Conservation (phyloP, 23 tunicate species). For the Ascidia mentula region DNA sequence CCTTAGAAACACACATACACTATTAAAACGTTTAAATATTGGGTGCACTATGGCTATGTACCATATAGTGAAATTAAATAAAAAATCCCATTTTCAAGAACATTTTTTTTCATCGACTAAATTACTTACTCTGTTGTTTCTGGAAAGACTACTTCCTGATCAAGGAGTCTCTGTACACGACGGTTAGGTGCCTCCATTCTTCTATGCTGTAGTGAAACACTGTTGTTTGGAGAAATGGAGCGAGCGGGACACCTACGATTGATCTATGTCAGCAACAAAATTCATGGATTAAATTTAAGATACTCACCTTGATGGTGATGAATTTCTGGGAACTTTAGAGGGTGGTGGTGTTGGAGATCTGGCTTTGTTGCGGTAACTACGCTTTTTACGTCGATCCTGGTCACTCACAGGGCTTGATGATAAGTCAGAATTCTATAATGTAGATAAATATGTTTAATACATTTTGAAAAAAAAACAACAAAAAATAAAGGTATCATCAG, state of each 20-base stretch:
- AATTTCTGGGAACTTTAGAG: conserved; percentile 15
- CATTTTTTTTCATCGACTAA: too few relatives aligned
- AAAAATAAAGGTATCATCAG: too few relatives aligned
- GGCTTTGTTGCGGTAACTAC: conserved; percentile 17
- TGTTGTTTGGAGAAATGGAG: conserved; percentile 11
- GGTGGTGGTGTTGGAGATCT: conserved; percentile 23
- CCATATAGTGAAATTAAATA: too few relatives aligned
- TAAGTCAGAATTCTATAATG: neutral
- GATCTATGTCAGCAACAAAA: too few relatives aligned
- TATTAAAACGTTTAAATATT: too few relatives aligned
- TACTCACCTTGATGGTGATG: conserved; percentile 5
- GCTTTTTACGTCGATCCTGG: conserved; percentile 16
- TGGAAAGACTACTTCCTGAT: neutral
- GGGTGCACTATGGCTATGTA: too few relatives aligned
- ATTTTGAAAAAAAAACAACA: too few relatives aligned
- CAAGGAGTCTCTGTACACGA: neutral
- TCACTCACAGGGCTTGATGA: neutral
- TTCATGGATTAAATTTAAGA: too few relatives aligned
- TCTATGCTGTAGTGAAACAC: neutral
- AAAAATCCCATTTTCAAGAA: too few relatives aligned
- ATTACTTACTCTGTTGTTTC: neutral
- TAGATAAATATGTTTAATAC: too few relatives aligned
- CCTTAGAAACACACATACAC: too few relatives aligned
- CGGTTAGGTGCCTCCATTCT: neutral
- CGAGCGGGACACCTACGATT: neutral